Evolutionary conservation across 2,888 invertebrate genomes (phyloP).

Genomic region (Luperina testacea): DNA sequence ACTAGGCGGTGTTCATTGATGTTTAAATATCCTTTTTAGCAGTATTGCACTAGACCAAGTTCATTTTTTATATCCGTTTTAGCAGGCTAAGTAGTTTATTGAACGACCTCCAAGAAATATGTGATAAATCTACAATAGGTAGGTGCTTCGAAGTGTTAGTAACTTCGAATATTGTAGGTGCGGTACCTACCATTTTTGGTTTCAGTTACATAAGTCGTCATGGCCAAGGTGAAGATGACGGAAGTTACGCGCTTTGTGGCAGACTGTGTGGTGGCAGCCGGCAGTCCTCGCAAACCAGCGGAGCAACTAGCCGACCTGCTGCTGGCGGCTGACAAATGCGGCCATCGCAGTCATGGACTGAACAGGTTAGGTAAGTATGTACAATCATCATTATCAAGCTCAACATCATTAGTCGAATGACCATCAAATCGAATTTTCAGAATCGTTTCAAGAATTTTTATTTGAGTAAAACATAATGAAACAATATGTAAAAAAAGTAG

Average conservation of each 20-base stretch:
- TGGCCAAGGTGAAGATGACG: background rate
- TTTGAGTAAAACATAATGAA: background rate
- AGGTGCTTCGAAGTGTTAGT: background rate
- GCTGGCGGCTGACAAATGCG: conserved; percentile 18
- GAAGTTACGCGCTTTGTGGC: conserved; percentile 13
- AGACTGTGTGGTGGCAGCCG: conserved; percentile 26
- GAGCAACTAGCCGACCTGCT: conserved; percentile 25
- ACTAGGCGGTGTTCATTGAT: background rate
- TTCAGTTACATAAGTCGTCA: conserved; percentile 10
- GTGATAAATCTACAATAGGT: background rate
- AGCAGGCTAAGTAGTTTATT: background rate
- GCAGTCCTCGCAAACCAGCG: conserved; percentile 17
- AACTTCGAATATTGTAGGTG: background rate
- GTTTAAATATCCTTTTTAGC: background rate
- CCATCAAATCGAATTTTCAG: background rate
- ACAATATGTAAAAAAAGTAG: background rate
- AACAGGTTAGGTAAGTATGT: conserved; percentile 32
- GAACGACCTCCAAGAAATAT: background rate
- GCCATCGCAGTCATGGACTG: conserved; percentile 26
- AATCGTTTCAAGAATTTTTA: background rate
- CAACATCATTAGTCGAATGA: background rate
- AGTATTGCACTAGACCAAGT: background rate
- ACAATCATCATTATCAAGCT: background rate
- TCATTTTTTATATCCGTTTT: background rate
- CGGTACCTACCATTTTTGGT: background rate